Conservation (phyloP, 2,888 invertebrate genomes). For the Apodemia zela region DNA sequence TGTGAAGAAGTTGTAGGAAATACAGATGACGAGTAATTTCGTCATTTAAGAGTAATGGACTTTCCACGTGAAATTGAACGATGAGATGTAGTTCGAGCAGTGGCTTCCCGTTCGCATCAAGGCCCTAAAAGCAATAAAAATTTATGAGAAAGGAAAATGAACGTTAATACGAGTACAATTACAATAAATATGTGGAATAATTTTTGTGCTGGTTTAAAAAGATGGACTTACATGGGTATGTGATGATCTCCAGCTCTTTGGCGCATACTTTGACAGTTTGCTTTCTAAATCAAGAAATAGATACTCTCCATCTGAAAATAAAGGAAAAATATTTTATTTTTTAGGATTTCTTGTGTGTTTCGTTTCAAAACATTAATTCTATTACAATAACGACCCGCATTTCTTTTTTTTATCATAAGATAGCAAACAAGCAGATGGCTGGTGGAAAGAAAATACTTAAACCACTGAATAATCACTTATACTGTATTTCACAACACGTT, state of each 20-base stretch:
- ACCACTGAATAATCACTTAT: too few species aligned
- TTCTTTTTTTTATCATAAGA: too few species aligned
- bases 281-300: slow-evolving; percentile 96
- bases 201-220: too few species aligned
- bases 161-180: too few species aligned
- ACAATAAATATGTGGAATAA: too few species aligned
- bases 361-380: too few species aligned
- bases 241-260: slow-evolving; percentile 97
- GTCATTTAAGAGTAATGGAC: slow-evolving; percentile 93
- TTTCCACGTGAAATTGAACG: slow-evolving; percentile 96
- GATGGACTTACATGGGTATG: slow-evolving; percentile 89
- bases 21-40: slow-evolving; percentile 95
- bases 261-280: slow-evolving; percentile 97
- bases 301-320: slow-evolving; percentile 87
- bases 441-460: too few species aligned
- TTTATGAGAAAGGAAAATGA: neutral
- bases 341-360: too few species aligned
- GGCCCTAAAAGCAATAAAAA: slow-evolving; percentile 81
- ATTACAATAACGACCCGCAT: too few species aligned
- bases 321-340: too few species aligned
- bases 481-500: too few species aligned
- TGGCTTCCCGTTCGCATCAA: slow-evolving; percentile 94
- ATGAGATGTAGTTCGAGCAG: slow-evolving; percentile 93
- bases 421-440: too few species aligned
- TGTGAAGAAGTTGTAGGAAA: slow-evolving; percentile 96